These are phyloP conservation scores for Leptinotarsa undecemlineata DNA, from an alignment of 1,140 invertebrate species.

Conservation along the genomic window DNA sequence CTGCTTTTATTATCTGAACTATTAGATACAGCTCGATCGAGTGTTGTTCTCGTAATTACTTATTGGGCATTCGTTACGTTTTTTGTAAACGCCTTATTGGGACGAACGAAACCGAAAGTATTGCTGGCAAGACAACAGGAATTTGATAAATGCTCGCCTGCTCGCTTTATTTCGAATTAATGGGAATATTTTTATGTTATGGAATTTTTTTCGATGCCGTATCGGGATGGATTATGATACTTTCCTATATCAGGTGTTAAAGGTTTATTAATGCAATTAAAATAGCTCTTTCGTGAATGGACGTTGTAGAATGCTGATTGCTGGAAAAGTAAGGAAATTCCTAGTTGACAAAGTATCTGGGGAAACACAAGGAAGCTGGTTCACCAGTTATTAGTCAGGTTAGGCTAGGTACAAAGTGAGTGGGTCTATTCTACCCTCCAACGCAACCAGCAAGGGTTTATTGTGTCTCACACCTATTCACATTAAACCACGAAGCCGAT, in stretches of 20 bases:
- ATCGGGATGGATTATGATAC: not conserved
- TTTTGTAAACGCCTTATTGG: constrained; percentile 5
- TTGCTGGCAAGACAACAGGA: not conserved
- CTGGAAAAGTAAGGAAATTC: not conserved
- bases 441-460: no score
- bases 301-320: not conserved
- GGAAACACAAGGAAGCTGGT: no score
- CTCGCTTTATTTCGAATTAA: not conserved
- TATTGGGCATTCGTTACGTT: not conserved
- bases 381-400: no score
- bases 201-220: not conserved
- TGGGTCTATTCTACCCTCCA: no score
- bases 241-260: not conserved
- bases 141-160: not conserved
- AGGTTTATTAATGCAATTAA: not conserved
- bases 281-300: not conserved
- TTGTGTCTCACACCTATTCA: no score
- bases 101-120: not conserved
- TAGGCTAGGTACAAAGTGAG: no score
- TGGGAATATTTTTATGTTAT: not conserved
- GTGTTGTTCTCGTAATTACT: constrained; percentile 8
- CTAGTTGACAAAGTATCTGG: no score
- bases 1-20: constrained; percentile 48
- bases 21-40: constrained; percentile 40
- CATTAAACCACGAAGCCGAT: no score